Evolutionary conservation across 2,113 vertebrate genomes (phyloP).

Genomic region (Gorsachius goisagi): DNA sequence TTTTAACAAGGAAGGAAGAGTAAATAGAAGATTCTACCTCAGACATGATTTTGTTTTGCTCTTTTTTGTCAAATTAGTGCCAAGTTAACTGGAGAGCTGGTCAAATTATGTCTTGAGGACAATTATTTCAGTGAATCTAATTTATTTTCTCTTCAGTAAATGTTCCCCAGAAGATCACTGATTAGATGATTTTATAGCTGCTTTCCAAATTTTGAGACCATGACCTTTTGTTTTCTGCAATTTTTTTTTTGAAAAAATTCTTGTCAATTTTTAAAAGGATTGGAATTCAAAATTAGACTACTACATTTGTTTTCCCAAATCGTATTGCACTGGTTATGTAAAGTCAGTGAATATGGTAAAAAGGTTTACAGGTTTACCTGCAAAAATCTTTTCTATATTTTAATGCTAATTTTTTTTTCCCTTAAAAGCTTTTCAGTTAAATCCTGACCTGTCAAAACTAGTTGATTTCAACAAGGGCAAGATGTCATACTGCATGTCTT

Average conservation of each 20-base stretch:
- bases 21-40: neutral
- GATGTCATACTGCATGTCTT: neutral
- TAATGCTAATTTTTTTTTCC: neutral
- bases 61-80: neutral
- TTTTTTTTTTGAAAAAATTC: neutral
- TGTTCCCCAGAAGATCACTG: neutral
- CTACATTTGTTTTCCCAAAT: neutral
- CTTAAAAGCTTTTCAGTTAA: neutral
- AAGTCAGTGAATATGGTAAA: neutral
- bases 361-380: neutral
- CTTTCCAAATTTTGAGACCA: neutral
- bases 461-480: neutral
- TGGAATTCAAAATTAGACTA: neutral
- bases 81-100: neutral
- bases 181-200: neutral
- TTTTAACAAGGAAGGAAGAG: neutral
- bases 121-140: neutral
- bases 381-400: neutral
- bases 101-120: neutral
- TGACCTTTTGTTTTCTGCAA: neutral
- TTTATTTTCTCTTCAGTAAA: neutral
- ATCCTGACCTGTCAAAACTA: neutral
- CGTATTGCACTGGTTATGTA: neutral
- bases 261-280: neutral
- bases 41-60: neutral